Evolutionary conservation across 2,888 invertebrate genomes (phyloP), one percentile per base, ranked within the genome.

Genomic region (Zonitis immaculata): DNA sequence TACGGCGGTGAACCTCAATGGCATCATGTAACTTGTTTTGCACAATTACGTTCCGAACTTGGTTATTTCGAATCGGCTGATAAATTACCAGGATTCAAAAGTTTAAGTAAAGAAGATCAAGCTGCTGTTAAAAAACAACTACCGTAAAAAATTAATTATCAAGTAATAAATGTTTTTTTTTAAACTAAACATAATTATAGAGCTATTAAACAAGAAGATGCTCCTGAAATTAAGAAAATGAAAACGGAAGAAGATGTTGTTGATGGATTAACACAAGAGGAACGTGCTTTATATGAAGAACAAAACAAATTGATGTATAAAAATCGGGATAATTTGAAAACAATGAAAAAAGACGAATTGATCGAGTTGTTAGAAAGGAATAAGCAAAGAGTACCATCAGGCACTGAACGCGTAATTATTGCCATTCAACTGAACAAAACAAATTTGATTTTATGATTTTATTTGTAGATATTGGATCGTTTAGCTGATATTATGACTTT

Each of bases 1-100:
- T 92, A 84, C 74, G 94, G 94, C 0, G 94, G 93, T 0, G 82
- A 88, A 66, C 85, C 91, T 52, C 78, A 86, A 47, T 97, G 96
- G 96, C 87, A 96, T 74, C 97, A 97, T 76, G 74, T 94, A 2
- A 87, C 89, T 54, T 97, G 97, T 72, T 97, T 97, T 77, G 86
- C 83, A 0, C 85, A 90, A 67, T 68, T 85, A 1, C 80, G 94
- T 32, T 79, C 81, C 16, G 86, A 88, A 7, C 74, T 95, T 2
- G 82, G 85, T 12, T 97, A 86, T 76, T 84, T 82, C 69, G 88
- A 83, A 30, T 77, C 80, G 9, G 93, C 88, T 0, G 84, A 86
- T 54, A 77, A 78, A 64, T 74, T 97, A 20, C 87, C 89, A n/a
- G 95, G 95, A 0, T 90, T 86, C 70, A 79, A 82, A 11, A 70